Percentiles rank a stretch among this genome's conserved stretches.
phyloP scores from a whole-genome alignment of 30 jellyfish, hydroid and myxozoan genomes.

The Thelohanellus kitauei region DNA sequence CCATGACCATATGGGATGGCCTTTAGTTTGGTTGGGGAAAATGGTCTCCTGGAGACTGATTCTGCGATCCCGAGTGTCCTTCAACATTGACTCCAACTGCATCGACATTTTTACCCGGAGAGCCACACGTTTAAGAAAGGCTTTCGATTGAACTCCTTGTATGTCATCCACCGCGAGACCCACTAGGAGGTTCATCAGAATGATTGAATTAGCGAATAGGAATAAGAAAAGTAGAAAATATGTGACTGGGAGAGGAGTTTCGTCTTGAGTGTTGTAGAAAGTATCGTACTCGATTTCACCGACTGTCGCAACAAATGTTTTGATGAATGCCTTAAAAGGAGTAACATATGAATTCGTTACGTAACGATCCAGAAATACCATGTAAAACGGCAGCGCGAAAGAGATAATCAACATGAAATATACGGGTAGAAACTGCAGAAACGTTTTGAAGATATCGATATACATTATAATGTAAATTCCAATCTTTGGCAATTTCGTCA shows the following conservation, averaged over 20 bases:
- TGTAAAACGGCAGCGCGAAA: slow-evolving; percentile 19
- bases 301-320: slow-evolving; percentile 27
- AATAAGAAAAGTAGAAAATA: too few species aligned
- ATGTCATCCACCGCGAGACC: too few species aligned
- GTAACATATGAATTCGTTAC: neutral
- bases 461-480: slow-evolving; percentile 39
- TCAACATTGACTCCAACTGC: too few species aligned
- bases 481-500: slow-evolving; percentile 20
- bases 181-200: too few species aligned
- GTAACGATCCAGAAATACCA: slow-evolving; percentile 1
- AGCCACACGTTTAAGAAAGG: too few species aligned
- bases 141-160: too few species aligned
- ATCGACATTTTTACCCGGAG: too few species aligned
- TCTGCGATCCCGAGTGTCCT: too few species aligned
- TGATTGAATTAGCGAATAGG: too few species aligned
- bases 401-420: slow-evolving; percentile 19
- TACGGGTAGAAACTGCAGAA: slow-evolving; percentile 16
- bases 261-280: slow-evolving; percentile 7
- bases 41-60: too few species aligned
- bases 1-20: too few species aligned
- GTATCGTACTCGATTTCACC: slow-evolving; percentile 47
- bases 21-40: too few species aligned
- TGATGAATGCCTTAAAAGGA: slow-evolving; percentile 6
- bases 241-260: slow-evolving; percentile 18
- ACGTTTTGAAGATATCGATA: slow-evolving; percentile 20